Evolutionary conservation across 2,888 invertebrate genomes (phyloP).

Genomic region (Sericinus montela): DNA sequence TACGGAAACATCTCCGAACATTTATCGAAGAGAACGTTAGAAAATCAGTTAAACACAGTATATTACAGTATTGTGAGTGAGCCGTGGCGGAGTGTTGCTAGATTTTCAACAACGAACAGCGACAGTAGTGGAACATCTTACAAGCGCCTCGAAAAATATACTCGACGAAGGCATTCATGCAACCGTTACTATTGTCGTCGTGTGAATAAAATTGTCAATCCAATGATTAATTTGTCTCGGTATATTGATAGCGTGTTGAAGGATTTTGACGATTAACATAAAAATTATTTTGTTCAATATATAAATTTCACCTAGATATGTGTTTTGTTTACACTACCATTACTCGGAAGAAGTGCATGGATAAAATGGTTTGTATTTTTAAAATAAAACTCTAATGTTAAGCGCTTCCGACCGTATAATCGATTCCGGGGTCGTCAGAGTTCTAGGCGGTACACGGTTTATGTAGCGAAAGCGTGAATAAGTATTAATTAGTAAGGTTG

Average conservation of each 20-base stretch:
- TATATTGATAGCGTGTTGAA: slow-evolving; percentile 51
- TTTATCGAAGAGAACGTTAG: not conserved
- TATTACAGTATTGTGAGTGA: slow-evolving; percentile 27
- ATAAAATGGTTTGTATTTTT: too few species aligned
- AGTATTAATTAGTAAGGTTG: too few species aligned
- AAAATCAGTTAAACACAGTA: not conserved
- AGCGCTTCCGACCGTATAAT: too few species aligned
- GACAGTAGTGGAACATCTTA: slow-evolving; percentile 27
- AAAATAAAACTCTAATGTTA: too few species aligned
- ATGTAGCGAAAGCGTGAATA: too few species aligned
- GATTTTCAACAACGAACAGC: slow-evolving; percentile 21
- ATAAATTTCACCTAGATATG: not conserved
- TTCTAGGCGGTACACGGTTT: too few species aligned
- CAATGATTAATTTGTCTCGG: slow-evolving; percentile 51
- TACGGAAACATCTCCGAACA: slow-evolving; percentile 11
- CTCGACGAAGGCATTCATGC: slow-evolving; percentile 15
- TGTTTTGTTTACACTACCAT: too few species aligned
- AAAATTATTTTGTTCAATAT: slow-evolving; percentile 4
- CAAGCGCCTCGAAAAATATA: slow-evolving; percentile 30
- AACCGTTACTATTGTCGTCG: slow-evolving; percentile 31
- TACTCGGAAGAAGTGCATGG: too few species aligned
- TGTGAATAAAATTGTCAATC: slow-evolving; percentile 38
- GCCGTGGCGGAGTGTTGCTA: slow-evolving; percentile 34
- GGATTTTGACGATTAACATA: slow-evolving; percentile 34
- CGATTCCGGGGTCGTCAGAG: too few species aligned